Evolutionary conservation across 2,888 invertebrate genomes (phyloP).

Genomic region (Trissolcus japonicus): DNA sequence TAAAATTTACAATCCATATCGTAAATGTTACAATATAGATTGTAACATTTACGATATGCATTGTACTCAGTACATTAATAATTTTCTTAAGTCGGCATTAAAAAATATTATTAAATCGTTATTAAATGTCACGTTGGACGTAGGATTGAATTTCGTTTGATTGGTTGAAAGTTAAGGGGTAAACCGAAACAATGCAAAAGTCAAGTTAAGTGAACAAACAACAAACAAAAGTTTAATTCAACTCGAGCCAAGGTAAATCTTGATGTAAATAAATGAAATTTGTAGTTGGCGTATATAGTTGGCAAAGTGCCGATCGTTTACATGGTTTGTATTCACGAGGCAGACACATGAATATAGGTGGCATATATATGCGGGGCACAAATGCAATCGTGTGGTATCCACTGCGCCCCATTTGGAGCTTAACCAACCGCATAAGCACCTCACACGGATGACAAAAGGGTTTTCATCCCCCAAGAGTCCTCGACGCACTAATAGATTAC

Average conservation of each 20-base stretch:
- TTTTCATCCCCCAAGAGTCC: slow-evolving; percentile 68
- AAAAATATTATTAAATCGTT: too few relatives aligned
- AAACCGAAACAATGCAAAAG: too few relatives aligned
- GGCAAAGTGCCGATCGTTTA: slow-evolving; percentile 54
- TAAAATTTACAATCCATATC: too few relatives aligned
- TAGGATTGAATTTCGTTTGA: too few relatives aligned
- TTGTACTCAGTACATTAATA: too few relatives aligned
- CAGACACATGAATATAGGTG: slow-evolving; percentile 13
- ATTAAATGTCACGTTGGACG: too few relatives aligned
- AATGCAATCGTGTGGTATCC: slow-evolving; percentile 30
- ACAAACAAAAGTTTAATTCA: slow-evolving; percentile 39
- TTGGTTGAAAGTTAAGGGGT: neutral
- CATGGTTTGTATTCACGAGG: slow-evolving; percentile 23
- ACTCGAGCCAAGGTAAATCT: slow-evolving; percentile 37
- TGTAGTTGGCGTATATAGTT: slow-evolving; percentile 31
- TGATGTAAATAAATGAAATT: slow-evolving; percentile 49
- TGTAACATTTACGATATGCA: too few relatives aligned
- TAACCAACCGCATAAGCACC: slow-evolving; percentile 72
- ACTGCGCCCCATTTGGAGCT: slow-evolving; percentile 64
- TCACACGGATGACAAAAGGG: slow-evolving; percentile 72
- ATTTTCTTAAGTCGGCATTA: too few relatives aligned
- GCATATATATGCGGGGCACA: slow-evolving; percentile 5
- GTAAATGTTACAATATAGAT: too few relatives aligned
- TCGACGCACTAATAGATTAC: slow-evolving; percentile 69
- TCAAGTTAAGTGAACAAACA: slow-evolving; percentile 11